Evolutionary conservation across 2,888 invertebrate genomes (phyloP).

Genomic region (Frankliniella fusca): DNA sequence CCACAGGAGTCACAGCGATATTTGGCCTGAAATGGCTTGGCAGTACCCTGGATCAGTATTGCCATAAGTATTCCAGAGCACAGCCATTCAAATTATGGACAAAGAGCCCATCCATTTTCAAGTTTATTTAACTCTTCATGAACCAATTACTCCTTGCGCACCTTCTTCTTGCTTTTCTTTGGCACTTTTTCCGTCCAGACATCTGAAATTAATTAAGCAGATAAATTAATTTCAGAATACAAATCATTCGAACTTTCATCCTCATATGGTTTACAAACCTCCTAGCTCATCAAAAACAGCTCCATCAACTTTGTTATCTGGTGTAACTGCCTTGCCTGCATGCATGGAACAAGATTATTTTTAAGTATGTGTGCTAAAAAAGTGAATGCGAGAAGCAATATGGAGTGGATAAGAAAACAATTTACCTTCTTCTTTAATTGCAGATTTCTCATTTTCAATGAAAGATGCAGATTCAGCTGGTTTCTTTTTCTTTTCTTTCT

Average conservation of each 20-base stretch:
- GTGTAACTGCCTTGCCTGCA: neutral
- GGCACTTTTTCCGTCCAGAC: conserved; percentile 69
- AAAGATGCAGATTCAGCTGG: neutral
- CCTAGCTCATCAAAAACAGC: conserved; percentile 9
- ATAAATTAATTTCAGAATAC: neutral
- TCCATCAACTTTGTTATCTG: neutral
- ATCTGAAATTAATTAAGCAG: conserved; percentile 50
- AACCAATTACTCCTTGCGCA: conserved; percentile 62
- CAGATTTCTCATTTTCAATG: neutral
- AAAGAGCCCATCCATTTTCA: neutral
- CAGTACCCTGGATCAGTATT: conserved; percentile 22
- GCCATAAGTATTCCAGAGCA: conserved; percentile 4
- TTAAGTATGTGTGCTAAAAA: neutral
- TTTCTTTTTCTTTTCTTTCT: conserved; percentile 1
- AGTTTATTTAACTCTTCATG: neutral
- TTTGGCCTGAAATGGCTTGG: conserved; percentile 15
- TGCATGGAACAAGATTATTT: neutral
- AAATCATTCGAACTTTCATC: neutral
- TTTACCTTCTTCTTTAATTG: neutral
- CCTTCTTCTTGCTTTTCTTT: conserved; percentile 74
- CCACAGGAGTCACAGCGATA: conserved; percentile 16
- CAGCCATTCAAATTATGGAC: neutral
- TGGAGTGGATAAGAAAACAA: neutral
- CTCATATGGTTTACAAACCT: neutral
- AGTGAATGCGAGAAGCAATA: neutral